Conservation (phyloP, 2,888 invertebrate genomes). For the Cremastinae sp. region DNA sequence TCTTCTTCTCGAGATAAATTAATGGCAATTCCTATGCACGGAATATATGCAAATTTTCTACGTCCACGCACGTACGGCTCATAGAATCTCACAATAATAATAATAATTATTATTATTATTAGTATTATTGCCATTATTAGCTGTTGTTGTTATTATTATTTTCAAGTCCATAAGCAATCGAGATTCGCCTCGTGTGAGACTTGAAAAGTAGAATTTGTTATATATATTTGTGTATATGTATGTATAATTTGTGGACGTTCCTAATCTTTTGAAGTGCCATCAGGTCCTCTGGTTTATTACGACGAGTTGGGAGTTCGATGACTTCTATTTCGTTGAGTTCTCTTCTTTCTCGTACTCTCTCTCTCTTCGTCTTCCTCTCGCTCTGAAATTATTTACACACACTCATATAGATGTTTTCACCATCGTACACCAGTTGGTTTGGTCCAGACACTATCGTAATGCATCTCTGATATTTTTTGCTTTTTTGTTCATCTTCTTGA, state of each 20-base stretch:
- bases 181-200: slow-evolving; percentile 1
- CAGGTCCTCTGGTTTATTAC: slow-evolving; percentile 55
- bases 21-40: slow-evolving; percentile 54
- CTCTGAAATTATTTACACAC: not conserved
- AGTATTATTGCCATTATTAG: not conserved
- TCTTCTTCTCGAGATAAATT: slow-evolving; percentile 40
- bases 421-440: slow-evolving; percentile 23
- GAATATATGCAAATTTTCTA: slow-evolving; percentile 60
- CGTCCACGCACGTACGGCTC: slow-evolving; percentile 23
- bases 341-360: slow-evolving; percentile 38
- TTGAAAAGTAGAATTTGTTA: slow-evolving; percentile 7
- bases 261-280: slow-evolving; percentile 58
- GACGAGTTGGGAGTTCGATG: slow-evolving; percentile 42
- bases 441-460: slow-evolving; percentile 46
- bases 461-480: slow-evolving; percentile 38
- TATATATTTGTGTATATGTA: slow-evolving; percentile 2
- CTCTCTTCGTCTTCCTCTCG: not conserved
- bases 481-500: slow-evolving; percentile 6
- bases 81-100: slow-evolving; percentile 14
- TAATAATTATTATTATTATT: too few species aligned
- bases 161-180: slow-evolving; percentile 10
- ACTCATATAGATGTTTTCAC: slow-evolving; percentile 6
- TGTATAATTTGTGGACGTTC: slow-evolving; percentile 18
- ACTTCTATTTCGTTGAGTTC: slow-evolving; percentile 29
- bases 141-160: slow-evolving; percentile 8